Percentiles rank a stretch among this genome's conserved stretches.
These are phyloP conservation scores for Onychostruthus taczanowskii DNA, from an alignment of 2,113 vertebrate species.

Conservation along the genomic window DNA sequence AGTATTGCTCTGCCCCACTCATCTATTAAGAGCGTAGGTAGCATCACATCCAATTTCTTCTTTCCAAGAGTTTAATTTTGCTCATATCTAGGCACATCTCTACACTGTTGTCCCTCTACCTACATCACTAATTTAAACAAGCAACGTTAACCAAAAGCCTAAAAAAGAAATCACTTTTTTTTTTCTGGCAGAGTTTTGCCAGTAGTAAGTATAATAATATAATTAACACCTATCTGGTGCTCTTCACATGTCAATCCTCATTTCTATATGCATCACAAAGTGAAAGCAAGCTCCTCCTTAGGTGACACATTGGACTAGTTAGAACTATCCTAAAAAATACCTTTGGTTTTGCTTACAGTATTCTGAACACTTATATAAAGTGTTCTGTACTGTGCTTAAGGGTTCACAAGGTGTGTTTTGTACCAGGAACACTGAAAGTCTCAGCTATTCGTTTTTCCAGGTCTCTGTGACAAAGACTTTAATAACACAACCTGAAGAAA, in stretches of 20 bases:
- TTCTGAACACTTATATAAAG: background rate
- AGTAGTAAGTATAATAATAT: background rate
- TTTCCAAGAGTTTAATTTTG: background rate
- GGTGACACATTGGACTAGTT: background rate
- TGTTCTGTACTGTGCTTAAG: background rate
- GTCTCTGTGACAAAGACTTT: background rate
- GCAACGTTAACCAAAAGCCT: background rate
- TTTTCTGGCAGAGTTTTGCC: background rate
- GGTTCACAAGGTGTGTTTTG: background rate
- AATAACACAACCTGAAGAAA: background rate
- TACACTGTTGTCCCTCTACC: background rate
- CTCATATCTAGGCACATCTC: background rate
- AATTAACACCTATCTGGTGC: background rate
- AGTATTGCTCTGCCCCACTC: background rate
- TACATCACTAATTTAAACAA: background rate
- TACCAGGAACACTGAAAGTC: background rate
- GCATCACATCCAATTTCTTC: background rate
- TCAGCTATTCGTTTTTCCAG: background rate
- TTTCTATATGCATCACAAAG: background rate
- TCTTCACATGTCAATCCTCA: background rate
- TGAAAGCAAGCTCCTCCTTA: background rate
- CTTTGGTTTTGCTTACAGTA: background rate
- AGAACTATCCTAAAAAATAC: background rate
- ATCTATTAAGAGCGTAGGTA: background rate
- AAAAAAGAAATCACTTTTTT: background rate